phyloP scores from a whole-genome alignment of 1,140 invertebrate genomes.

The Zaprionus lachaisei region DNA sequence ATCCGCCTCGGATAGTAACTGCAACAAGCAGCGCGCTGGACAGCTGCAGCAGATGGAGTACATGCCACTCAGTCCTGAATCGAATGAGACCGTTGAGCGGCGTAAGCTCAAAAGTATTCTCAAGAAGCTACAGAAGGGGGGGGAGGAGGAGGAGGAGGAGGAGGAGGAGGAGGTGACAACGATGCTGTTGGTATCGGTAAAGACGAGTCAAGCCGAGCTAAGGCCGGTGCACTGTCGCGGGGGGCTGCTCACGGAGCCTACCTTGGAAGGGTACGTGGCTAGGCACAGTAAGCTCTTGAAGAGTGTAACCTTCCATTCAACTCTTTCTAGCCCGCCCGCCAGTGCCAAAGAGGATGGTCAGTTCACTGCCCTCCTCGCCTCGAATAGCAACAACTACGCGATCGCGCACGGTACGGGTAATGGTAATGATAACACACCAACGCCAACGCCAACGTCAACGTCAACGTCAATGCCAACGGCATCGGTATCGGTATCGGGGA shows the following conservation, averaged over 20 bases:
- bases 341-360: constrained; percentile 84
- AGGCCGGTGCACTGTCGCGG: constrained; percentile 33
- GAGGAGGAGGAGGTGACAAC: constrained; percentile 66
- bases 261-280: constrained; percentile 93
- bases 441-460: not conserved
- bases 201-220: constrained; percentile 85
- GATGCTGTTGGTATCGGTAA: constrained; percentile 82
- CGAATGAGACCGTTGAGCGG: constrained; percentile 93
- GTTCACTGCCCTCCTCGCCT: constrained; percentile 46
- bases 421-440: constrained; percentile 16
- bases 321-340: constrained; percentile 90
- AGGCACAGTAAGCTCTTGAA: constrained; percentile 94
- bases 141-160: constrained; percentile 40
- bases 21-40: constrained; percentile 19
- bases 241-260: constrained; percentile 86
- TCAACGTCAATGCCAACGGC: not conserved
- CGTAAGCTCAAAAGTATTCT: constrained; percentile 93
- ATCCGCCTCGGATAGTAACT: constrained; percentile 73
- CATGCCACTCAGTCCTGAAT: constrained; percentile 88
- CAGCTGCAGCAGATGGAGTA: constrained; percentile 65
- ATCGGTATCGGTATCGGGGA: not conserved
- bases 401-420: constrained; percentile 32
- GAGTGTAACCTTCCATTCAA: constrained; percentile 94
- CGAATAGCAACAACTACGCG: constrained; percentile 23
- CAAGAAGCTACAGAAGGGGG: constrained; percentile 87